phyloP scores from a whole-genome alignment of 2,797 vertebrate genomes.

The Acropternis orthonyx region DNA sequence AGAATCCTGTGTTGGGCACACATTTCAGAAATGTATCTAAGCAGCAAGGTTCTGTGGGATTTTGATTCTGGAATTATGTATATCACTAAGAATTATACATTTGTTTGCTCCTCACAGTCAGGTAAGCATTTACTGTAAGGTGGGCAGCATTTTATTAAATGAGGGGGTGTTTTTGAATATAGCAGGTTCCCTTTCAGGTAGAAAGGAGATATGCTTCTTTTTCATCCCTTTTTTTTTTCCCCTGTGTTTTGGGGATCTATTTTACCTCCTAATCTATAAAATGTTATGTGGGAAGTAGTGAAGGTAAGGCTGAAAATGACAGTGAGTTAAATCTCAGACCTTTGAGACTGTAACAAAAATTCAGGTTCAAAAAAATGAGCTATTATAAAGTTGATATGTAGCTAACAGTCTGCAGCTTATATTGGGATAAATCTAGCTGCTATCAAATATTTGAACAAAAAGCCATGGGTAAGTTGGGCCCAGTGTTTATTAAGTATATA shows the following conservation, averaged over 20 bases:
- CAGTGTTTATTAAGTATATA: background rate
- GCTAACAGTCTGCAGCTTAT: background rate
- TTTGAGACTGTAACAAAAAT: background rate
- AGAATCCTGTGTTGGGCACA: background rate
- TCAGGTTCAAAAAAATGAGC: background rate
- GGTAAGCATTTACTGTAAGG: background rate
- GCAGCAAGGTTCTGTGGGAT: background rate
- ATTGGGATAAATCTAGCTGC: background rate
- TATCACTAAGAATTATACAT: background rate
- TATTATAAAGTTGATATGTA: background rate
- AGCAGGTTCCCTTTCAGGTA: background rate
- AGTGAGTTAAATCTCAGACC: background rate
- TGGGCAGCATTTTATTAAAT: background rate
- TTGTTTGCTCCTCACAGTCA: background rate
- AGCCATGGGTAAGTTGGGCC: background rate
- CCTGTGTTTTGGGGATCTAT: background rate
- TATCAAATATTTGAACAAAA: background rate
- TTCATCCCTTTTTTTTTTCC: background rate
- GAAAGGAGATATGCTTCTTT: background rate
- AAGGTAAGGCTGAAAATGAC: constrained; percentile 5
- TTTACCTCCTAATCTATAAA: background rate
- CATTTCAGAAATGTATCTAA: background rate
- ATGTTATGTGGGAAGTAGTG: background rate
- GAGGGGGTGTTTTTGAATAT: background rate
- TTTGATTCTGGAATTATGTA: background rate